Evolutionary conservation across 2,888 invertebrate species (phyloP).

Genomic region (Amiota minor): DNA sequence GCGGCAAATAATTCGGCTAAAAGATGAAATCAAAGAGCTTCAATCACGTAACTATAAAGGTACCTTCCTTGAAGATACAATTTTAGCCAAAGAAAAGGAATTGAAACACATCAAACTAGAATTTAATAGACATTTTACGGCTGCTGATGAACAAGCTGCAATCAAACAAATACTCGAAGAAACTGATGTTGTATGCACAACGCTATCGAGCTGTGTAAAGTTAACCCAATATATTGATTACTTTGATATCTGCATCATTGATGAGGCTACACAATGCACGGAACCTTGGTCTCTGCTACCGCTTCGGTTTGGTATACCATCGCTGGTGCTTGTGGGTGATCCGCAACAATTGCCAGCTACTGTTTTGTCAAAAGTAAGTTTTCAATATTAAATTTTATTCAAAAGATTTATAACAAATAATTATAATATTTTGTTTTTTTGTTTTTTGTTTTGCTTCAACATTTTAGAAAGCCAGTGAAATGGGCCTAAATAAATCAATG

Average conservation of each 20-base stretch:
- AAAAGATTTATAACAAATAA: not conserved
- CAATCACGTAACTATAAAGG: conserved; percentile 42
- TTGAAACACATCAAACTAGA: conserved; percentile 51
- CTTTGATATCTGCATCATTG: conserved; percentile 83
- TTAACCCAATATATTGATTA: conserved; percentile 62
- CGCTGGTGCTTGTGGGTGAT: conserved; percentile 89
- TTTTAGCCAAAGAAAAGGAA: conserved; percentile 64
- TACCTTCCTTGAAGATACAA: conserved; percentile 54
- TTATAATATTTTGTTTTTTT: conserved; percentile 19
- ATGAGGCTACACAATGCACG: conserved; percentile 90
- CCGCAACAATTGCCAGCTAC: conserved; percentile 89
- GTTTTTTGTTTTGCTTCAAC: conserved; percentile 4
- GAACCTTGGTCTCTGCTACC: conserved; percentile 89
- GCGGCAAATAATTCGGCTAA: conserved; percentile 47
- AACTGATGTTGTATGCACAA: conserved; percentile 83
- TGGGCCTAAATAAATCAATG: conserved; percentile 83
- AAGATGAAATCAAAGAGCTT: conserved; percentile 47
- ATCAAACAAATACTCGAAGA: conserved; percentile 74
- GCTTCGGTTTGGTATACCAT: conserved; percentile 82
- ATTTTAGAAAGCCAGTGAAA: conserved; percentile 79
- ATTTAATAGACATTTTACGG: conserved; percentile 51
- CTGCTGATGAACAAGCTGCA: conserved; percentile 59
- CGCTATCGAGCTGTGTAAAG: conserved; percentile 77
- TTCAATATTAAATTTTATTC: not conserved
- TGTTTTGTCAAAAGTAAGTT: conserved; percentile 80